These are phyloP conservation scores for Taeniopygia guttata DNA, from an alignment of 2,797 vertebrate species.

Conservation along the genomic window DNA sequence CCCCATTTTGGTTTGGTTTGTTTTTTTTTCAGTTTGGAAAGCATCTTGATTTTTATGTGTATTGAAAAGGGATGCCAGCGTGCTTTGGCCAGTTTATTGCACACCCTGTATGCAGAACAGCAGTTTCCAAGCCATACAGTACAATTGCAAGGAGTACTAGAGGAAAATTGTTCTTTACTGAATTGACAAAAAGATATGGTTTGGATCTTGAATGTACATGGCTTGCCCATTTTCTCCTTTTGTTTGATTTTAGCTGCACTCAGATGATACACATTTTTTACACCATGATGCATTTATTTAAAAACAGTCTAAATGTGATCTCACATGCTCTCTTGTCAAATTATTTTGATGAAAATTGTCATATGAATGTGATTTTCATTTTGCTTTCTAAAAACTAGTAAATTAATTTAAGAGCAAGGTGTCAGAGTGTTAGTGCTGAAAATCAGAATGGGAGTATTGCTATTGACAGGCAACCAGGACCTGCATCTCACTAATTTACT, in stretches of 20 bases:
- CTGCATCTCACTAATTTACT: not conserved
- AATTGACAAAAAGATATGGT: not conserved
- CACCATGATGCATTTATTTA: accelerated
- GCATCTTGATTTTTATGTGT: not conserved
- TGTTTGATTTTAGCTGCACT: not conserved
- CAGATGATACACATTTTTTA: not conserved
- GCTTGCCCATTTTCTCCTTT: not conserved
- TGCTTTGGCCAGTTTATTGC: not conserved
- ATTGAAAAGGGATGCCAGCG: not conserved
- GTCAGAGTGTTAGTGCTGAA: not conserved
- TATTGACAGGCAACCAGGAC: not conserved
- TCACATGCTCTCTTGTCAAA: not conserved
- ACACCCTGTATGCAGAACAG: not conserved
- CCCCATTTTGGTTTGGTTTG: accelerated
- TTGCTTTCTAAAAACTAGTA: not conserved
- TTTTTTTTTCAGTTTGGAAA: not conserved
- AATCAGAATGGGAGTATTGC: not conserved
- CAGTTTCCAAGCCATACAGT: not conserved
- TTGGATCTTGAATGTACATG: not conserved
- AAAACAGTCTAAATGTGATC: not conserved
- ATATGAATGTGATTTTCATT: not conserved
- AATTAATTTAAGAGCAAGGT: not conserved
- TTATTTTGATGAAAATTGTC: not conserved
- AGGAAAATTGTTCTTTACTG: not conserved
- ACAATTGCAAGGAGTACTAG: not conserved